Evolutionary conservation across 1,140 invertebrate species (phyloP).

Genomic region (Drosophila persimilis): DNA sequence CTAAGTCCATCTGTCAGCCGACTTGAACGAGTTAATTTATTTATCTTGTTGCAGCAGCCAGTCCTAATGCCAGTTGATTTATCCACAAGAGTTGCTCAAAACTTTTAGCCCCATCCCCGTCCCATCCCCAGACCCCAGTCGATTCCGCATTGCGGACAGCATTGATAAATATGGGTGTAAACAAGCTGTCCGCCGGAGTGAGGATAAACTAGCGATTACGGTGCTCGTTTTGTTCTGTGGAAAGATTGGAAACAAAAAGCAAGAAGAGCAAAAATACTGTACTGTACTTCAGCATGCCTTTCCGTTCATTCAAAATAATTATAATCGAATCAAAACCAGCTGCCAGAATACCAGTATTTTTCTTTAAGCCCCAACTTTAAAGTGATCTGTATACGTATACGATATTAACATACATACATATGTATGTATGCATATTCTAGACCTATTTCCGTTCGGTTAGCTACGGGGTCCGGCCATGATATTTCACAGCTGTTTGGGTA

Average conservation of each 20-base stretch:
- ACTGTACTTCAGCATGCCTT: no score
- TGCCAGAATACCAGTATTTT: no score
- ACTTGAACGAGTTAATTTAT: constrained; percentile 65
- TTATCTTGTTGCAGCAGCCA: constrained; percentile 31
- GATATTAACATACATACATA: neutral
- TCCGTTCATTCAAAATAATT: no score
- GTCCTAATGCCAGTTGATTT: constrained; percentile 51
- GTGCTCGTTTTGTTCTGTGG: constrained; percentile 17
- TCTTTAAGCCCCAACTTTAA: constrained; percentile 6
- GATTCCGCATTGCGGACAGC: constrained; percentile 22
- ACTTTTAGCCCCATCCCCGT: constrained; percentile 7
- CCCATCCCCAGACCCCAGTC: neutral
- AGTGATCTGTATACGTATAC: constrained; percentile 11
- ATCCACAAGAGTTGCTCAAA: constrained; percentile 49
- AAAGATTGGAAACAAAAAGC: constrained; percentile 28
- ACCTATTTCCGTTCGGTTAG: constrained; percentile 34
- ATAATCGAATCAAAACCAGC: no score
- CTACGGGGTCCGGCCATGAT: constrained; percentile 27
- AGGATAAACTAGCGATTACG: constrained; percentile 21
- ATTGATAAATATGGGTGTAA: constrained; percentile 55
- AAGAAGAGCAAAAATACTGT: neutral
- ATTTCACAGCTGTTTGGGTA: constrained; percentile 67
- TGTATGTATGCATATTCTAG: constrained; percentile 5
- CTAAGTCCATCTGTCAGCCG: constrained; percentile 50
- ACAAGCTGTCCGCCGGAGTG: constrained; percentile 23